Conservation (phyloP, 2,797 vertebrate species). For the Dryobates pubescens region DNA sequence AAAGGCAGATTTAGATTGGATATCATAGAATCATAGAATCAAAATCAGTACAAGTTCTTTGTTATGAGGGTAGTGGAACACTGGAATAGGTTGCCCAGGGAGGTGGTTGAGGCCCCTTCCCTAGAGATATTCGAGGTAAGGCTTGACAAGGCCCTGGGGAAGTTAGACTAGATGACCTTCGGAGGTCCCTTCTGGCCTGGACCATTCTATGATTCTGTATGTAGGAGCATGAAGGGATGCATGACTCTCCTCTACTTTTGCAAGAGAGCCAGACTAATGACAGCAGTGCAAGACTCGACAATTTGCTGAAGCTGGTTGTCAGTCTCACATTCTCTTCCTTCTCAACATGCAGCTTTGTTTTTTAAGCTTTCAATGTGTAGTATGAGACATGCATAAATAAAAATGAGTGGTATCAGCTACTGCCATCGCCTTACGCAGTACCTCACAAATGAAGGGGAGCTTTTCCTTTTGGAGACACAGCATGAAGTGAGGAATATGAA, state of each 20-base stretch:
- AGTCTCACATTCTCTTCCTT: conserved; percentile 8
- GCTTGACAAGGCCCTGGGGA: no score
- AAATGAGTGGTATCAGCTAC: background rate
- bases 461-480: conserved; percentile 24
- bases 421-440: background rate
- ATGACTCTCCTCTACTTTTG: background rate
- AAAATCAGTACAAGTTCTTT: no score
- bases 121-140: no score
- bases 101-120: no score
- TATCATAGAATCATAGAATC: no score
- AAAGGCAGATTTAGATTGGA: no score
- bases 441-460: conserved; percentile 19
- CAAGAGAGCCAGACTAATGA: background rate
- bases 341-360: conserved; percentile 28
- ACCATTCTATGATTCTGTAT: no score
- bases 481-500: background rate
- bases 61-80: no score
- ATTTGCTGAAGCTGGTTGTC: background rate
- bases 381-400: conserved; percentile 47
- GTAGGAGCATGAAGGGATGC: background rate
- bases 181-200: no score
- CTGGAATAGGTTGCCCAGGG: no score
- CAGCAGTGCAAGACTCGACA: background rate
- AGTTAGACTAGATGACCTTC: no score
- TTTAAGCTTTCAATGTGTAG: conserved; percentile 1